A percentile compares a stretch with the other conserved stretches of the same genome.
Evolutionary conservation across 2,797 vertebrate species (phyloP).

Genomic region (Pitangus sulphuratus): DNA sequence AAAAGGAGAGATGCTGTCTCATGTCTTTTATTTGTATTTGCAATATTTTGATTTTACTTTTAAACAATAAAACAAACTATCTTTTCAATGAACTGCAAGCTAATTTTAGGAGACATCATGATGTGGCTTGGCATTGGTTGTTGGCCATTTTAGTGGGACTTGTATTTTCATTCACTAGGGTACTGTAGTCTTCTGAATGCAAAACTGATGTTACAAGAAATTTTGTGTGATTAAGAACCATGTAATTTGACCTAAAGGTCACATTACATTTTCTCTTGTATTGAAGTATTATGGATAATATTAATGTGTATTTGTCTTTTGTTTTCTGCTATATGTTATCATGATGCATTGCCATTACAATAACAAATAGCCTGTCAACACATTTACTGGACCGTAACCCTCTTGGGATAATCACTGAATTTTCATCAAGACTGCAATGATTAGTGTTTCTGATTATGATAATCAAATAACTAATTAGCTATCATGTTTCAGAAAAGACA

Average conservation of each 20-base stretch:
- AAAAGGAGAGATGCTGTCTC: not conserved
- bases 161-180: not conserved
- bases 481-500: slow-evolving; percentile 72
- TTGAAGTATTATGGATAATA: not conserved
- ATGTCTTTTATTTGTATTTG: not conserved
- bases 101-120: not conserved
- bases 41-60: not conserved
- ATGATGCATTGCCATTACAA: slow-evolving; percentile 61
- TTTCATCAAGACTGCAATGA: slow-evolving; percentile 78
- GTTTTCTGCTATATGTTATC: slow-evolving; percentile 46
- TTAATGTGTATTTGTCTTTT: slow-evolving; percentile 56
- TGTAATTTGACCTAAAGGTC: not conserved
- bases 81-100: not conserved
- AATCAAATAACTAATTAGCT: slow-evolving; percentile 80
- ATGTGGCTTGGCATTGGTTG: not conserved
- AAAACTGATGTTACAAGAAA: not conserved
- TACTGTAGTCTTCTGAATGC: not conserved
- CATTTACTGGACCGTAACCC: slow-evolving; percentile 70
- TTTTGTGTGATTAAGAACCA: not conserved
- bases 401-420: slow-evolving; percentile 76
- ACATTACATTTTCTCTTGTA: not conserved
- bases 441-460: slow-evolving; percentile 81
- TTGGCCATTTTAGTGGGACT: not conserved
- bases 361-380: slow-evolving; percentile 77
- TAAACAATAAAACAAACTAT: not conserved